Evolutionary conservation across 2,888 invertebrate species (phyloP).

Genomic region (Andrena hattorfiana): DNA sequence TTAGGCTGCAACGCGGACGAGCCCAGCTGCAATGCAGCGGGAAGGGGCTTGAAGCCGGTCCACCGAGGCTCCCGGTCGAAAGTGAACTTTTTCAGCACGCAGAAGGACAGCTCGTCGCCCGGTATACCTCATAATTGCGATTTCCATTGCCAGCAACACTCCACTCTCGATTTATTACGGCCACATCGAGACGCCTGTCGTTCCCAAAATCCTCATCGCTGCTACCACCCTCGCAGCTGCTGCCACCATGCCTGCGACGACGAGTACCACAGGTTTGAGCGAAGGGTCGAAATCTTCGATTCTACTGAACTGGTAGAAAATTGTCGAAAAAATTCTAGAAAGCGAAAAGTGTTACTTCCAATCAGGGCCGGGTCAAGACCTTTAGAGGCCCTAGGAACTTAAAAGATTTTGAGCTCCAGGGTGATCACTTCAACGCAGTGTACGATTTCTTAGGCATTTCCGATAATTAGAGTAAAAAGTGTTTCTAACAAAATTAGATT

Average conservation of each 20-base stretch:
- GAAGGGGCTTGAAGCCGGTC: slow-evolving; percentile 3
- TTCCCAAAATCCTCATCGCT: slow-evolving; percentile 13
- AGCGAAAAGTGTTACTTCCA: too few relatives aligned
- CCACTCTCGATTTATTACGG: slow-evolving; percentile 42
- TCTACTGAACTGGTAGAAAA: not conserved
- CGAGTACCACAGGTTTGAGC: slow-evolving; percentile 36
- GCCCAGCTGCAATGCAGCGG: not conserved
- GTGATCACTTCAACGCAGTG: too few relatives aligned
- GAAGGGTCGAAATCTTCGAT: not conserved
- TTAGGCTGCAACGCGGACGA: slow-evolving; percentile 31
- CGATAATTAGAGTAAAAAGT: too few relatives aligned
- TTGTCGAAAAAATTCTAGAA: not conserved
- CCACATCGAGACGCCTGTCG: slow-evolving; percentile 33
- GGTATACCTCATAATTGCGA: slow-evolving; percentile 25
- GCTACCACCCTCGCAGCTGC: slow-evolving; percentile 29
- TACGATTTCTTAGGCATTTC: too few relatives aligned
- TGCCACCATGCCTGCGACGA: slow-evolving; percentile 39
- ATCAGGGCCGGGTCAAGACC: too few relatives aligned
- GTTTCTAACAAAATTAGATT: too few relatives aligned
- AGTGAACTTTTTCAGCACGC: not conserved
- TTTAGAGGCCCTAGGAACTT: too few relatives aligned
- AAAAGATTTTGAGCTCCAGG: too few relatives aligned
- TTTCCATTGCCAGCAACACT: slow-evolving; percentile 43
- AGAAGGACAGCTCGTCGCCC: slow-evolving; percentile 15
- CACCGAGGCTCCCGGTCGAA: slow-evolving; percentile 35